Percentiles rank a stretch among this genome's conserved stretches.
phyloP scores from a whole-genome alignment of 2,797 vertebrate species.

The Characodon lateralis region DNA sequence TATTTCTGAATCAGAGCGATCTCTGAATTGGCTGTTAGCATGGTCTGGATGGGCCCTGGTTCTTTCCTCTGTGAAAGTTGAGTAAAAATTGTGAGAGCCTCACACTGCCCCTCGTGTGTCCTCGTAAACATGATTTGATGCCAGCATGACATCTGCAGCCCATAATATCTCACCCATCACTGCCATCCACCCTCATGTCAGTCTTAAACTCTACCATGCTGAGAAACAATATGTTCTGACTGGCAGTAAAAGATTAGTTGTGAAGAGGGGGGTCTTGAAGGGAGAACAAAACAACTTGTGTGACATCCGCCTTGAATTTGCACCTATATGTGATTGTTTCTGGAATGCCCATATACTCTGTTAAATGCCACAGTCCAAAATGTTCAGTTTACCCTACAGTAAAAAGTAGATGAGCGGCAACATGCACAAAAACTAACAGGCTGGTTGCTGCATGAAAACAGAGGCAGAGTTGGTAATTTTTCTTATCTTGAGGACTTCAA shows the following conservation, averaged over 20 bases:
- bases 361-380: conserved; percentile 35
- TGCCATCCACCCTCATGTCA: conserved; percentile 62
- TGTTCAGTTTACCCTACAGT: conserved; percentile 26
- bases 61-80: conserved; percentile 40
- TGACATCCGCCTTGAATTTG: conserved; percentile 14
- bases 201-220: conserved; percentile 62
- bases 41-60: conserved; percentile 26
- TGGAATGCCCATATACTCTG: conserved; percentile 13
- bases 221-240: conserved; percentile 72
- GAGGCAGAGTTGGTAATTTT: background rate
- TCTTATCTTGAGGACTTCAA: background rate
- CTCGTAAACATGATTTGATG: conserved; percentile 75
- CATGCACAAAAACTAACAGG: conserved; percentile 7
- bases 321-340: conserved; percentile 3
- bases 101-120: conserved; percentile 39
- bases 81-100: conserved; percentile 31
- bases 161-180: conserved; percentile 64
- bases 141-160: conserved; percentile 69
- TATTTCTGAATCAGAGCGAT: conserved; percentile 43
- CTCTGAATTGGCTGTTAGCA: conserved; percentile 32
- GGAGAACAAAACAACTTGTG: conserved; percentile 12
- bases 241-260: conserved; percentile 50
- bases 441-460: conserved; percentile 1
- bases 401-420: background rate
- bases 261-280: conserved; percentile 7